Conservation (phyloP, 2,113 vertebrate species). For the Epinephelus fuscoguttatus region DNA sequence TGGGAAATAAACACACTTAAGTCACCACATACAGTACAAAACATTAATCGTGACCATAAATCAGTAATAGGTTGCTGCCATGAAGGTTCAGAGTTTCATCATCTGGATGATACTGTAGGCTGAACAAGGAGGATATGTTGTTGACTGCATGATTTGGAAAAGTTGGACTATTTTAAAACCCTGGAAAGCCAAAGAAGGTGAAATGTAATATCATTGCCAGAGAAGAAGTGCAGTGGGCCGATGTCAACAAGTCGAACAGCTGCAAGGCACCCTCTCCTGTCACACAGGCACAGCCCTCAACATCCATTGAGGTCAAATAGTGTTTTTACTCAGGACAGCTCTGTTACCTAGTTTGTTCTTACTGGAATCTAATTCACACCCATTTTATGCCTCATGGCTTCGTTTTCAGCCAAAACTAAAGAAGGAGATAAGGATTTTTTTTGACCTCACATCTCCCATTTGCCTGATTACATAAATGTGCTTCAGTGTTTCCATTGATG, state of each 20-base stretch:
- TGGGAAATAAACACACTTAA: constrained; percentile 20
- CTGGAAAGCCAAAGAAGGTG: constrained; percentile 64
- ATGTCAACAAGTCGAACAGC: constrained; percentile 71
- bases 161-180: constrained; percentile 78
- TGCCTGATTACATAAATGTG: constrained; percentile 75
- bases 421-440: constrained; percentile 3
- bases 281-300: constrained; percentile 26
- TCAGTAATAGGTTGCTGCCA: constrained; percentile 24
- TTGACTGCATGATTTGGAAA: constrained; percentile 69
- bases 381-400: neutral
- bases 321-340: neutral
- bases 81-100: constrained; percentile 14
- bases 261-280: constrained; percentile 56
- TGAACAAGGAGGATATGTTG: constrained; percentile 63
- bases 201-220: constrained; percentile 76
- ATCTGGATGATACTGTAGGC: constrained; percentile 34
- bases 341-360: neutral
- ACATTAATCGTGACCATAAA: constrained; percentile 43
- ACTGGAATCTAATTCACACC: neutral
- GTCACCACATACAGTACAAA: constrained; percentile 49
- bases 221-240: constrained; percentile 51
- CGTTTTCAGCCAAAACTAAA: constrained; percentile 17
- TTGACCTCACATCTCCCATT: constrained; percentile 50
- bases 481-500: constrained; percentile 72
- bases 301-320: constrained; percentile 9